Conservation (phyloP, 2,797 vertebrate species). For the Zalophus californianus region DNA sequence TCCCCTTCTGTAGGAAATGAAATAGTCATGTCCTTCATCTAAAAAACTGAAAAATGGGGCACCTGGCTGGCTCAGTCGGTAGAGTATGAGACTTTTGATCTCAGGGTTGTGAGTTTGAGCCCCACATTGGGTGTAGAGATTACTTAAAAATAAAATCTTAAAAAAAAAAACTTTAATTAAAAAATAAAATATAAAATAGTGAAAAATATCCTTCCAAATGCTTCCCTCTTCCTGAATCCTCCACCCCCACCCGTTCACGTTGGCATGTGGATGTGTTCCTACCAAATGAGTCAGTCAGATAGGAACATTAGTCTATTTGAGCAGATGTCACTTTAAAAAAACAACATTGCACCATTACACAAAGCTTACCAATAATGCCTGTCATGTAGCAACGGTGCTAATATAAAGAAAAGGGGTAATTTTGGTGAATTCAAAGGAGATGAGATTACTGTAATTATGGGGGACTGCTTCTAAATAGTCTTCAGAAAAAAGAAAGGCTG, state of each 20-base stretch:
- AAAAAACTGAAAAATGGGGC: neutral
- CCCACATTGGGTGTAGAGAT: neutral
- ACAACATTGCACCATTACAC: constrained; percentile 23
- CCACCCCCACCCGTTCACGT: neutral
- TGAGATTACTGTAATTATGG: constrained; percentile 77
- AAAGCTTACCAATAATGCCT: constrained; percentile 66
- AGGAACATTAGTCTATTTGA: constrained; percentile 62
- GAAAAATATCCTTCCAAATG: neutral
- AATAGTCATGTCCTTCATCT: neutral
- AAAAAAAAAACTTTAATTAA: neutral
- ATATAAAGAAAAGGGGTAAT: constrained; percentile 72
- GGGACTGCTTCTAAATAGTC: constrained; percentile 61
- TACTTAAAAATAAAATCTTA: neutral
- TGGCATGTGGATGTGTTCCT: constrained; percentile 49
- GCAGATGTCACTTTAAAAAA: constrained; percentile 74
- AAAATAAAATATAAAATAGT: neutral
- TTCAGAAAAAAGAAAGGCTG: constrained; percentile 58
- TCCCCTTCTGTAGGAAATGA: neutral
- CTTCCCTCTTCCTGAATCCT: neutral
- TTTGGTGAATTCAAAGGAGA: constrained; percentile 74
- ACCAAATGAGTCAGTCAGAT: constrained; percentile 62
- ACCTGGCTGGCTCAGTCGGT: neutral
- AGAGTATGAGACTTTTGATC: neutral
- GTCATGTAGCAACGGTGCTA: constrained; percentile 21
- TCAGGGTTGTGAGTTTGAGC: neutral